Evolutionary conservation across 2,797 vertebrate species (phyloP).

Genomic region (Pseudochirops cupreus): DNA sequence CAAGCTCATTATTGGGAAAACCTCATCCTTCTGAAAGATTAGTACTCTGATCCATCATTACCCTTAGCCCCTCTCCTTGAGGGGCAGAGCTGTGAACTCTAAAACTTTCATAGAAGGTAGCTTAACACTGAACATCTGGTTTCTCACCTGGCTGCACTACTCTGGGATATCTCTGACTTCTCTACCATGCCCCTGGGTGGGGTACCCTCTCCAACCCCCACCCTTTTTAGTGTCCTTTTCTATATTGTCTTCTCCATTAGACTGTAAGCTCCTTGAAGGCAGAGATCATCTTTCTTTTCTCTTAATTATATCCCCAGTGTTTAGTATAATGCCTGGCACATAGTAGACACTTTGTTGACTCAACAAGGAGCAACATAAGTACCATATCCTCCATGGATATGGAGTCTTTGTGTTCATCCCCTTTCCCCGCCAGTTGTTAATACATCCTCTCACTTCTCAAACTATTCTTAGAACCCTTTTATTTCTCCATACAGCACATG

Average conservation of each 20-base stretch:
- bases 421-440: not conserved
- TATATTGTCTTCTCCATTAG: not conserved
- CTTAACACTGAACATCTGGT: not conserved
- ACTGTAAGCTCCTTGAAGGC: not conserved
- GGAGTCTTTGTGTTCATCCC: not conserved
- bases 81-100: not conserved
- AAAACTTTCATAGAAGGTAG: not conserved
- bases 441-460: not conserved
- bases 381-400: not conserved
- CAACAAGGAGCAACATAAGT: not conserved
- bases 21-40: not conserved
- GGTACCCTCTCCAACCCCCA: not conserved
- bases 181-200: not conserved
- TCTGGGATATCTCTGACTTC: not conserved
- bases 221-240: not conserved
- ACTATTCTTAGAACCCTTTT: not conserved
- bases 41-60: not conserved
- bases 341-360: not conserved
- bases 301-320: not conserved
- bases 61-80: not conserved
- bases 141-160: not conserved
- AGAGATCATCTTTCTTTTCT: not conserved
- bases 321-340: not conserved
- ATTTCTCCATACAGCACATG: not conserved
- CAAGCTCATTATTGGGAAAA: not conserved